Evolutionary conservation across 1,140 invertebrate genomes (phyloP).

Genomic region (Temnothorax nylanderi): DNA sequence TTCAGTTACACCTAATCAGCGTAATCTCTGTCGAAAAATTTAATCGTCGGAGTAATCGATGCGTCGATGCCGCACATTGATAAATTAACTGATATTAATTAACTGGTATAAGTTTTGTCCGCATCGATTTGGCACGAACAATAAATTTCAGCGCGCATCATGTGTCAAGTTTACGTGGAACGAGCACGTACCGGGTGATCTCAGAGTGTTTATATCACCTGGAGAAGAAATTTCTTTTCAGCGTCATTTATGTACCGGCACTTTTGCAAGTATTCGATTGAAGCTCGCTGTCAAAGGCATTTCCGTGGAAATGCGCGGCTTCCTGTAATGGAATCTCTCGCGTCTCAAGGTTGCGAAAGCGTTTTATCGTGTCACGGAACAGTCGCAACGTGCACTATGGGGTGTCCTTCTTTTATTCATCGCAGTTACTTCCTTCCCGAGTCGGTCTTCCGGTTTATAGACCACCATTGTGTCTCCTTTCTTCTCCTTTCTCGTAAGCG

Average conservation of each 20-base stretch:
- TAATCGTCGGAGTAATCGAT: conserved; percentile 2
- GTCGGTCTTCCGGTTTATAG: neutral
- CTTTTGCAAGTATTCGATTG: neutral
- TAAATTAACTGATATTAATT: conserved; percentile 45
- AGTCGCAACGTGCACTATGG: neutral
- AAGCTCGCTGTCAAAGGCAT: conserved; percentile 5
- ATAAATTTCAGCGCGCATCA: conserved; percentile 23
- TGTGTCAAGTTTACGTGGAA: neutral
- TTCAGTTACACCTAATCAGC: neutral
- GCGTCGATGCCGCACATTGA: neutral
- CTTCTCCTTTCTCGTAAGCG: neutral
- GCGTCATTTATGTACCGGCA: neutral
- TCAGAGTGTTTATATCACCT: neutral
- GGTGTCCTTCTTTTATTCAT: conserved; percentile 21
- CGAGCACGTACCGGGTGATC: neutral
- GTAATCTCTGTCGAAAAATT: conserved; percentile 27
- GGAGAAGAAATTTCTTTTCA: neutral
- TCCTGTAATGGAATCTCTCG: neutral
- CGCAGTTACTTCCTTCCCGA: neutral
- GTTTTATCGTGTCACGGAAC: conserved; percentile 1
- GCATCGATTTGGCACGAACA: neutral
- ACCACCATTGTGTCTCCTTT: neutral
- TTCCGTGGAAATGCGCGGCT: conserved; percentile 5
- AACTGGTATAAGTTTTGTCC: conserved; percentile 25
- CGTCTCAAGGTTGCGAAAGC: conserved; percentile 4